Base-by-base conservation (phyloP, 2,113 vertebrate genomes). In the Mustela lutreola region DNA sequence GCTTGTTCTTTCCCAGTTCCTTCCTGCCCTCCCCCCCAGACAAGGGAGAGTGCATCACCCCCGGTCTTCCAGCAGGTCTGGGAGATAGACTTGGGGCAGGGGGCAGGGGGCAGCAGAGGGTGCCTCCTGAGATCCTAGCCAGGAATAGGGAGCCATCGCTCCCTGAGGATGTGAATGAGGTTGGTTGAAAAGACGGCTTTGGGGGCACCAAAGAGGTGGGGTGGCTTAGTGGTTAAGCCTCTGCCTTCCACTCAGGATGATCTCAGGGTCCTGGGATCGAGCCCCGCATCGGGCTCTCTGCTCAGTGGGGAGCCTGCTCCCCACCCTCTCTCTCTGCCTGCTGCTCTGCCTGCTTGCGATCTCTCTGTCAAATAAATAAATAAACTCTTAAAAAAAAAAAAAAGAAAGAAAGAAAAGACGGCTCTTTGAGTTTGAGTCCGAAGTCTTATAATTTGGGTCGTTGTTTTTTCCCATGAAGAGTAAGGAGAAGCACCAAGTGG, bases 361-460 rank as follows among this genome's bases (percentile, higher is more conserved):
- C 50, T 53, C 50, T 53, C 50, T 53, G 4, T 16, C 50, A 53
- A 53, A 53, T 53, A 53, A 53, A 53, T 53, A 53, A 53, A 53
- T 53, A 53, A 53, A 53, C 16, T 53, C 15, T 16, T 4, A 53
- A 53, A 53, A 53, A 53, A 50, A 14, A 50, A 12, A 12, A 16
- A 50, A 15, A 50, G 12, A 12, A 16, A 53, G 50, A 53, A 53
- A 53, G 50, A 53, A 96, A 91, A 80, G 2, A 42, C 26, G 24
- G 22, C 31, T 94, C 63, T 79, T 82, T 42, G 28, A 84, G 63
- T 76, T 73, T 84, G 50, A 90, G 82, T 78, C 60, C 80, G 24
- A 86, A 78, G 80, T 8, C 16, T 14, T 60, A 76, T 19, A 2
- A 16, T 75, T 53, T 18, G 11, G 18, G 28, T 2, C 53, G 85